Evolutionary conservation across 37 sponge, comb jelly and placozoan genomes (phyloP).

Genomic region (Beroe forskalii): DNA sequence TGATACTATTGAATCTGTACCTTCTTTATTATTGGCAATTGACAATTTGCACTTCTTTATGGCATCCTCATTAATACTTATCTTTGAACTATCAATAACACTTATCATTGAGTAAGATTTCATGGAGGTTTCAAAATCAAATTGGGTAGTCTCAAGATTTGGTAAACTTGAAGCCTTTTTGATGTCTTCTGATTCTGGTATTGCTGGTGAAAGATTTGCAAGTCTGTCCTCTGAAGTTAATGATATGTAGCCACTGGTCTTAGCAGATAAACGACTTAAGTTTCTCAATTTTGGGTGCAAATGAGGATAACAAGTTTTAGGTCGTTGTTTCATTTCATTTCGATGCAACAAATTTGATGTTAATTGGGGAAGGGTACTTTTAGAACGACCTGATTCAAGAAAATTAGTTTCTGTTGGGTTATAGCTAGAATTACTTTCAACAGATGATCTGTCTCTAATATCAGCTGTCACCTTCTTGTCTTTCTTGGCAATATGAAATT

Average conservation of each 20-base stretch:
- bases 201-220: neutral
- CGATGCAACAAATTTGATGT: neutral
- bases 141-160: neutral
- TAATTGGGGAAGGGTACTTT: constrained; percentile 30
- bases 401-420: neutral
- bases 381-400: constrained; percentile 39
- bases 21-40: neutral
- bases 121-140: neutral
- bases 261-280: neutral
- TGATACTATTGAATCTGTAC: neutral
- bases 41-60: neutral
- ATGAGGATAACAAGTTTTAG: constrained; percentile 59
- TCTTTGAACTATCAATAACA: neutral
- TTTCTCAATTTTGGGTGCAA: constrained; percentile 1
- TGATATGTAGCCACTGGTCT: constrained; percentile 45
- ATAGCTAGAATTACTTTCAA: neutral
- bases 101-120: neutral
- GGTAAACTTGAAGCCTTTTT: neutral
- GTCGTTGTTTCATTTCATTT: neutral
- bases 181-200: neutral
- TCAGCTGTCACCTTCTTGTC: neutral
- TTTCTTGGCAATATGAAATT: neutral
- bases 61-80: neutral
- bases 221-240: constrained; percentile 26
- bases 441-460: neutral